These are phyloP conservation scores for Eira barbara DNA, from an alignment of 2,113 vertebrate species.

Conservation along the genomic window DNA sequence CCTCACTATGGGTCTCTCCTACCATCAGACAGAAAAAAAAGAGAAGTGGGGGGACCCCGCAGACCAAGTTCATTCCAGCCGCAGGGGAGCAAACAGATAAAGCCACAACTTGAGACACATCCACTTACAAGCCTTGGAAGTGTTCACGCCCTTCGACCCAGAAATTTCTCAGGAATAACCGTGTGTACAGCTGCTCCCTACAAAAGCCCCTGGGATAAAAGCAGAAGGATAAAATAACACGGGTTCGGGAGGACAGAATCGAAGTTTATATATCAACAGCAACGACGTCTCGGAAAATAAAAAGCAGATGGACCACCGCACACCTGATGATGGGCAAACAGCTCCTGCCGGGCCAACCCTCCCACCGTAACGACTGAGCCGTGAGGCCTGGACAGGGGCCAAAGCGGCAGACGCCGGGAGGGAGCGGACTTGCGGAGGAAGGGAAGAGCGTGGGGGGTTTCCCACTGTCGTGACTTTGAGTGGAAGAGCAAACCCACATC, in stretches of 20 bases:
- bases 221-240: background rate
- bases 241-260: background rate
- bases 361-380: background rate
- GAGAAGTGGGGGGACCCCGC: background rate
- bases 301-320: background rate
- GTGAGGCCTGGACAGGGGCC: no score
- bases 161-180: background rate
- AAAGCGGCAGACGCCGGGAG: fast-evolving
- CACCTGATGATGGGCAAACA: background rate
- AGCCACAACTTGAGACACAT: fast-evolving
- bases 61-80: background rate
- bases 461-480: background rate
- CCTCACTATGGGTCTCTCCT: background rate
- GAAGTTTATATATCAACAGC: background rate
- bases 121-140: background rate
- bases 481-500: background rate
- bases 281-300: background rate
- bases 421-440: background rate
- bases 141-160: no score
- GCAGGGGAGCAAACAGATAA: fast-evolving
- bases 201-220: background rate
- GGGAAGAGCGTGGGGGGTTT: no score
- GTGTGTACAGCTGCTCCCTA: background rate
- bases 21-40: no score
- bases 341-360: background rate